Evolutionary conservation across 1,140 invertebrate genomes (phyloP), one percentile per base, ranked within the genome.

Genomic region (Probaryconus sp.): DNA sequence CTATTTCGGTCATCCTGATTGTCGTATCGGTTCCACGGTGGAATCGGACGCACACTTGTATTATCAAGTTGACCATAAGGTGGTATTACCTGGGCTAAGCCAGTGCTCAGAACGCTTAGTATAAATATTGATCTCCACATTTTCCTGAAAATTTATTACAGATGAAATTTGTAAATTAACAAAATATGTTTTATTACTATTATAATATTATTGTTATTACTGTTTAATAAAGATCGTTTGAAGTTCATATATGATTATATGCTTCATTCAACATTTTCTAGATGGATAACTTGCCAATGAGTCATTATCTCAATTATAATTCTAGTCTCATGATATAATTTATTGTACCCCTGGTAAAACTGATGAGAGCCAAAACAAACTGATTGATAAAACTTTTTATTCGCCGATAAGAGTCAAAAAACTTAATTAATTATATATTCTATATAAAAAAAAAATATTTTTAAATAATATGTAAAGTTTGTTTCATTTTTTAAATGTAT

Each of bases 1-100:
- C 5, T 5, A 11, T 53, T 50, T 33, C 40, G 31, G 35, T 71
- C 35, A 47, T 45, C 7, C 21, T n/a, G n/a, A n/a, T n/a, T n/a
- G n/a, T n/a, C 80, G 14, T 78, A 80, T 30, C 81, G 69, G 61
- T 70, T 76, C 79, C 79, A 82, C 26, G 82, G 77, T 20, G 11
- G 1, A n/a, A n/a, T n/a, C n/a, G n/a, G n/a, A n/a, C n/a, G n/a
- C n/a, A n/a, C n/a, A 2, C 69, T 80, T 3, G 80, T 65, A 48
- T 18, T 26, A 13, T 83, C 80, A 2, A 17, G 56, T 43, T 24
- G 53, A n/a, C 56, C 33, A n/a, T n/a, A n/a, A n/a, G 35, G 35
- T 3, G 38, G 33, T 5, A 80, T 74, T 48, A 69, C 75, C 30
- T 82, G 78, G 9, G 51, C 58, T 33, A 76, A 48, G 43, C 55